phyloP scores from a whole-genome alignment of 2,797 vertebrate species.

The Onychomys arenicola region DNA sequence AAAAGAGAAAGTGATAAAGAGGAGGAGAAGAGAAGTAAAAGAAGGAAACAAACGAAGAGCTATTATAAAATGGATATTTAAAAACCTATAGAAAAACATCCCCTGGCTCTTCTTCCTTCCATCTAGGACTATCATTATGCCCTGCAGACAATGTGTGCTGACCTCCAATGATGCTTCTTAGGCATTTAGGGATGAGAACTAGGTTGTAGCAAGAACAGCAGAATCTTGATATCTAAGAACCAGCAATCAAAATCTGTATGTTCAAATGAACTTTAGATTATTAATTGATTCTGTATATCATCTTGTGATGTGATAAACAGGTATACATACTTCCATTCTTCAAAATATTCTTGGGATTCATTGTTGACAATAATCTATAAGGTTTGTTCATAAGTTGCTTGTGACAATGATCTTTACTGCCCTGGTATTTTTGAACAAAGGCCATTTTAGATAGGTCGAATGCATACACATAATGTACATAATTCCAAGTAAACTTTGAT shows the following conservation, averaged over 20 bases:
- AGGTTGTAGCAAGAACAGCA: conserved; percentile 53
- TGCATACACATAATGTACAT: background rate
- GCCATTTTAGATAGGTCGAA: background rate
- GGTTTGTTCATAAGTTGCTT: background rate
- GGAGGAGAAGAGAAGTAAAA: background rate
- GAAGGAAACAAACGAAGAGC: background rate
- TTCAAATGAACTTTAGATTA: conserved; percentile 42
- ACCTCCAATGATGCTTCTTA: conserved; percentile 50
- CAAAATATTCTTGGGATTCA: conserved; percentile 35
- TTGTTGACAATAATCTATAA: conserved; percentile 23
- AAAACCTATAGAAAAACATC: conserved; percentile 35
- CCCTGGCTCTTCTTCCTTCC: background rate
- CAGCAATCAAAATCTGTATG: conserved; percentile 44
- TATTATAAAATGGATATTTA: background rate
- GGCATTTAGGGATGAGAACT: background rate
- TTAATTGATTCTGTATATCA: conserved; percentile 31
- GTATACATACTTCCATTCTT: conserved; percentile 1
- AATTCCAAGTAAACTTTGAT: background rate
- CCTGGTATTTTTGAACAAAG: conserved; percentile 34
- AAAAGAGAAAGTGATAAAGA: background rate
- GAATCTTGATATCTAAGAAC: conserved; percentile 28
- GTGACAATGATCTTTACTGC: background rate
- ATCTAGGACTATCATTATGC: conserved; percentile 20
- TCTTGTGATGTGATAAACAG: conserved; percentile 42
- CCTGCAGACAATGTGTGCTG: background rate